phyloP scores from a whole-genome alignment of 2,797 vertebrate species.

The Cottoperca gobio region DNA sequence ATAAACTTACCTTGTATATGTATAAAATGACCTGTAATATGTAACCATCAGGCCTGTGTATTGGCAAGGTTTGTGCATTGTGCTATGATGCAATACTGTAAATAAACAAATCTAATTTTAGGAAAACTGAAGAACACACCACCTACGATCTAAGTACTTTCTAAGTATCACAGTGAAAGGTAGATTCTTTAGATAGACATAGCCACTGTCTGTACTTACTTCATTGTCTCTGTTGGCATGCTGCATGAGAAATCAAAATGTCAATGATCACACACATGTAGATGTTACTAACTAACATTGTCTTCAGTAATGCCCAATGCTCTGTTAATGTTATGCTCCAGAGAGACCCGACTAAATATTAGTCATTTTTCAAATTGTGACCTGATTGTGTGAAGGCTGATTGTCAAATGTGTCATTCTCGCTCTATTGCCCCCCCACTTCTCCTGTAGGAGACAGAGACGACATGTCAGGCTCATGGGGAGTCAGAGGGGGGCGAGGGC shows the following conservation, averaged over 20 bases:
- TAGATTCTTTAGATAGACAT: too few species aligned
- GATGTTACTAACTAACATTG: constrained; percentile 23
- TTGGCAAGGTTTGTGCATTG: too few species aligned
- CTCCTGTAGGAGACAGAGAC: constrained; percentile 74
- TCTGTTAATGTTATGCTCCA: constrained; percentile 30
- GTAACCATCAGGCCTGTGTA: too few species aligned
- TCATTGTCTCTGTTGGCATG: neutral
- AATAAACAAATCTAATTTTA: too few species aligned
- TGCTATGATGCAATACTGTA: too few species aligned
- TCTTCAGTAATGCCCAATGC: constrained; percentile 1
- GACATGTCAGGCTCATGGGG: constrained; percentile 63
- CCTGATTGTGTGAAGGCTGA: neutral
- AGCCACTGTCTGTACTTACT: neutral
- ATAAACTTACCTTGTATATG: neutral
- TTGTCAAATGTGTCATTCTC: neutral
- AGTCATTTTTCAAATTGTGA: constrained; percentile 22
- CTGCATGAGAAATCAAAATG: neutral
- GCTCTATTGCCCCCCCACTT: neutral
- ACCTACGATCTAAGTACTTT: too few species aligned
- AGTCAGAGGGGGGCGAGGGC: constrained; percentile 81
- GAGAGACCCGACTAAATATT: constrained; percentile 22
- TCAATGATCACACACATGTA: constrained; percentile 3
- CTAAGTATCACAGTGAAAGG: too few species aligned
- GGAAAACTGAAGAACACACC: too few species aligned
- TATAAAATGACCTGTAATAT: too few species aligned